phyloP scores from a whole-genome alignment of 2,888 invertebrate species.

The Listrodromus nycthemerus region DNA sequence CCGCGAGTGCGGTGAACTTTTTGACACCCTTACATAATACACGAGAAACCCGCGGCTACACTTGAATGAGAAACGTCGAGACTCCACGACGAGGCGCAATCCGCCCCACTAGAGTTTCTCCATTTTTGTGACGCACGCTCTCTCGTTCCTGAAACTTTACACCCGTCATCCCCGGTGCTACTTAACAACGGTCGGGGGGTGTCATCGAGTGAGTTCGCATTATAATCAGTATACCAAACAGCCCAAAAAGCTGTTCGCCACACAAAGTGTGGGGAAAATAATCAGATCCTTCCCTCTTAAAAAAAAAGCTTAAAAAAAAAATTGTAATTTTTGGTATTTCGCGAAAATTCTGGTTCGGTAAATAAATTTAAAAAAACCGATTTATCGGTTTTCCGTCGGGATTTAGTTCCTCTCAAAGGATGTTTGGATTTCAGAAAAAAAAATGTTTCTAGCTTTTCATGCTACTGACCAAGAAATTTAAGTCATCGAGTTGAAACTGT shows the following conservation, averaged over 20 bases:
- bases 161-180: conserved; percentile 51
- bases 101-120: conserved; percentile 59
- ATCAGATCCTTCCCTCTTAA: too few species aligned
- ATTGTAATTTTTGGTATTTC: too few species aligned
- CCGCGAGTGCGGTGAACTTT: conserved; percentile 66
- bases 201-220: conserved; percentile 39
- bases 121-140: conserved; percentile 55
- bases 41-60: conserved; percentile 19
- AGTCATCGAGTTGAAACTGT: background rate
- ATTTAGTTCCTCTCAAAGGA: too few species aligned
- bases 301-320: too few species aligned
- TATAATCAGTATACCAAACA: conserved; percentile 43
- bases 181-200: conserved; percentile 45
- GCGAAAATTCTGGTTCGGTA: too few species aligned
- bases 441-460: too few species aligned
- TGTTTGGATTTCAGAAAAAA: too few species aligned
- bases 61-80: conserved; percentile 38
- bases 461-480: background rate
- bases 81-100: background rate
- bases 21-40: conserved; percentile 54
- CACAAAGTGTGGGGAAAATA: too few species aligned
- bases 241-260: too few species aligned
- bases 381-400: too few species aligned
- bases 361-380: too few species aligned
- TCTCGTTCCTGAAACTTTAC: conserved; percentile 51